Evolutionary conservation across 2,113 vertebrate species (phyloP), one percentile per base, ranked within the genome.

Genomic region (Dinomys branickii): DNA sequence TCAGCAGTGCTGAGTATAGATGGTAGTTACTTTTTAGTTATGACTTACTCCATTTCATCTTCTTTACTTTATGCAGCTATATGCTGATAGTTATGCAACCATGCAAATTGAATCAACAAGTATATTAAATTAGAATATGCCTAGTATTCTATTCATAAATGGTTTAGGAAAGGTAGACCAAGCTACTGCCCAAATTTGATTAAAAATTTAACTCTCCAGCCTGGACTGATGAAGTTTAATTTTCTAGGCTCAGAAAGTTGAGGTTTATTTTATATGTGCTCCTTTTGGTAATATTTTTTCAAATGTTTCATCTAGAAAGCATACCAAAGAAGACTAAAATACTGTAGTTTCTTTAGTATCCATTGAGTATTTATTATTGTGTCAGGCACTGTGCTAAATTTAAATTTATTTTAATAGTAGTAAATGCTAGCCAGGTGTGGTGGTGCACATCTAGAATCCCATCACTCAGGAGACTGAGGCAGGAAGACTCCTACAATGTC

Each of bases 1-100:
- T 98, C 99, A 75, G 99, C 99, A 90, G 98, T 98, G 97, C 99
- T 99, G 98, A 99, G 98, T 38, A 97, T 99, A 94, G 98, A 99
- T 99, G 99, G 99, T 99, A 99, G 98, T 98, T 99, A 98, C 99
- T 94, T 77, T 99, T 98, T 98, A 98, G 98, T 98, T 98, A 69
- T 88, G 67, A 96, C 78, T 98, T 97, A 94, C 54, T 88, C 97
- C 96, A 97, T 98, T 98, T 97, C 85, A 88, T 92, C 92, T 97
- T 96, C 91, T 94, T 98, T 8, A 24, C 82, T 97, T 96, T 91
- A 69, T 54, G 94, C 24, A 30, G 61, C 61, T 94, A 96, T 85
- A 81, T 24, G 94, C 17, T 19, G 65, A 67, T 93, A 95, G 33
- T 59, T 52, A 28, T 97, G 65, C 47, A 97, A 52, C 82, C 85